Conservation (phyloP, 2,113 vertebrate genomes). For the Trematocara zebra region DNA sequence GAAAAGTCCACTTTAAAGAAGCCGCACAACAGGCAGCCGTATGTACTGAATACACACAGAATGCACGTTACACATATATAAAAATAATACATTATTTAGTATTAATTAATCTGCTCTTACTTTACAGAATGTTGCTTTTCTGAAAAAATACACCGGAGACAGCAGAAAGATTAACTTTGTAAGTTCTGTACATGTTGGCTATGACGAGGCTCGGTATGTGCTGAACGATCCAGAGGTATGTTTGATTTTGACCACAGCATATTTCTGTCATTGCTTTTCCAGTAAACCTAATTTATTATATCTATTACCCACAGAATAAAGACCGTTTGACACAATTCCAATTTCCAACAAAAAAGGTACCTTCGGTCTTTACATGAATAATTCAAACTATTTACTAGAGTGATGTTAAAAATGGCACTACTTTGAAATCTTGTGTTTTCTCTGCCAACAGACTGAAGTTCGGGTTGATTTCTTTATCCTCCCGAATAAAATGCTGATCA, state of each 20-base stretch:
- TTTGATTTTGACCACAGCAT: not conserved
- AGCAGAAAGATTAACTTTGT: not conserved
- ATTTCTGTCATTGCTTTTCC: not conserved
- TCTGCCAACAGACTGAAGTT: constrained; percentile 27
- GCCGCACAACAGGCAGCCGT: constrained; percentile 3
- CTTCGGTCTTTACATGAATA: not conserved
- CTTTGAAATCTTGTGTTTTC: not conserved
- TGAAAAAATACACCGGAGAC: constrained; percentile 29
- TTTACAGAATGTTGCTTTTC: constrained; percentile 40
- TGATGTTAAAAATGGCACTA: not conserved
- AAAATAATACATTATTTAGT: accelerated
- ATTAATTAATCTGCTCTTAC: not conserved
- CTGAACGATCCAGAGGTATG: constrained; percentile 32
- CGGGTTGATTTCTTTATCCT: constrained; percentile 41
- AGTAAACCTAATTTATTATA: not conserved
- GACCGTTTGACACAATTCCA: not conserved
- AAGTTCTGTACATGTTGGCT: constrained; percentile 22
- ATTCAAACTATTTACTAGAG: not conserved
- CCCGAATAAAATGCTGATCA: constrained; percentile 19
- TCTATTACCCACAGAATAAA: not conserved
- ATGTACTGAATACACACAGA: not conserved
- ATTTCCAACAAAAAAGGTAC: constrained; percentile 6
- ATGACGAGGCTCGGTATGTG: constrained; percentile 16
- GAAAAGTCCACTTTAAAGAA: constrained; percentile 27
- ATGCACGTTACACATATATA: not conserved